Evolutionary conservation across 2,888 invertebrate species (phyloP).

Genomic region (Eupithecia subumbrata): DNA sequence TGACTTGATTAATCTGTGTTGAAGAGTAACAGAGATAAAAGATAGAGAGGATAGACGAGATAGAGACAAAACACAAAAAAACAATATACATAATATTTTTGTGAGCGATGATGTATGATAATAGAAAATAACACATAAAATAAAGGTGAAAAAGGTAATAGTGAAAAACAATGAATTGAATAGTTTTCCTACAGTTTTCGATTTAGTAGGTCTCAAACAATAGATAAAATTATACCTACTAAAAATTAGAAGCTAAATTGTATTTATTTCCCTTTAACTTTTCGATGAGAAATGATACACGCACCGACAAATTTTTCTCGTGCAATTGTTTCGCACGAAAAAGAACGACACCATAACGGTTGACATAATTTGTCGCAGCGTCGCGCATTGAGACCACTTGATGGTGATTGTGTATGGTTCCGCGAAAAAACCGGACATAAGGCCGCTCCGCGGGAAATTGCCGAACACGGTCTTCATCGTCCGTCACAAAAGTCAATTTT

Average conservation of each 20-base stretch:
- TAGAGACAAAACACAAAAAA: background rate
- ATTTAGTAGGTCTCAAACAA: background rate
- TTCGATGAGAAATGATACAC: background rate
- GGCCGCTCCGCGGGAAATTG: no score
- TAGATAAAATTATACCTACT: background rate
- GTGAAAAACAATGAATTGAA: background rate
- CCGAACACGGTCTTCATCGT: no score
- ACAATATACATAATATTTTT: background rate
- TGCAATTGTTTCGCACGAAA: background rate
- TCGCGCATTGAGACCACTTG: background rate
- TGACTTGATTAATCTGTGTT: background rate
- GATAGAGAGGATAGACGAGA: background rate
- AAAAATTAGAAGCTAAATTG: background rate
- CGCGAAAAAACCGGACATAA: background rate
- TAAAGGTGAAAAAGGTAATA: background rate
- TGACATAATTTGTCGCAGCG: background rate
- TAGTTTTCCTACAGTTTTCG: background rate
- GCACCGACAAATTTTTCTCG: background rate
- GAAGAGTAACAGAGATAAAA: conserved; percentile 3
- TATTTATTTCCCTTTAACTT: background rate
- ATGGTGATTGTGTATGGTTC: background rate
- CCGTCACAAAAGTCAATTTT: no score
- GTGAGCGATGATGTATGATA: background rate
- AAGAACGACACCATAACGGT: background rate
- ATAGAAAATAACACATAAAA: background rate